These are phyloP conservation scores for Marasmarcha lunaedactyla DNA, from an alignment of 2,888 invertebrate species.

Conservation along the genomic window DNA sequence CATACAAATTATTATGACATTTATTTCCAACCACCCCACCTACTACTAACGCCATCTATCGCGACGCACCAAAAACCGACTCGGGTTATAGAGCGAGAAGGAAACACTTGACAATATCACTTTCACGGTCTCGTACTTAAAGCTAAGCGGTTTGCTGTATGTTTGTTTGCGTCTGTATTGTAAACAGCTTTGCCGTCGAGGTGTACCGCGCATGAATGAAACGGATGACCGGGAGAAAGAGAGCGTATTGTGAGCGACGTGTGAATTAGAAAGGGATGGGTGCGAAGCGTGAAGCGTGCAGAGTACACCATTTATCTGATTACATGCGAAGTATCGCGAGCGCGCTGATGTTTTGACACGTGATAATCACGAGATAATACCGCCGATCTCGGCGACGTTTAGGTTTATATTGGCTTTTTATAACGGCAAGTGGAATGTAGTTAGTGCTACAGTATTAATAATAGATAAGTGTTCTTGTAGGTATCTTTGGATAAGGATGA, in stretches of 20 bases:
- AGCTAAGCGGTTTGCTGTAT: conserved; percentile 70
- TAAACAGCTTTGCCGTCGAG: conserved; percentile 63
- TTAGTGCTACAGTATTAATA: conserved; percentile 39
- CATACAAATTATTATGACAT: conserved; percentile 64
- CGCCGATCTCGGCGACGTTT: conserved; percentile 64
- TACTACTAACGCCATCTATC: conserved; percentile 60
- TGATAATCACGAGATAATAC: conserved; percentile 72
- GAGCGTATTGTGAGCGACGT: conserved; percentile 25
- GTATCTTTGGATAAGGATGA: no score
- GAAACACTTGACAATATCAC: conserved; percentile 65
- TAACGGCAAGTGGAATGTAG: conserved; percentile 37
- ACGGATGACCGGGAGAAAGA: conserved; percentile 53
- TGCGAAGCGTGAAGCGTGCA: conserved; percentile 58
- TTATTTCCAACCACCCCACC: conserved; percentile 40
- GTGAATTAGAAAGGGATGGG: conserved; percentile 31
- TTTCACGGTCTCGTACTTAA: conserved; percentile 69
- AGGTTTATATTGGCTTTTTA: conserved; percentile 69
- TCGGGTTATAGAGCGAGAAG: conserved; percentile 58
- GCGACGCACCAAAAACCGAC: conserved; percentile 25
- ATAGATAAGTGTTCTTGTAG: conserved; percentile 20
- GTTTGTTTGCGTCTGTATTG: conserved; percentile 71
- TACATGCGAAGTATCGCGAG: conserved; percentile 71
- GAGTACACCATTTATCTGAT: conserved; percentile 73
- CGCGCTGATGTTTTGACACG: conserved; percentile 72
- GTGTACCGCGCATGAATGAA: conserved; percentile 70